These are phyloP conservation scores for Hippocampus zosterae DNA, from an alignment of 2,113 vertebrate genomes.

Conservation along the genomic window DNA sequence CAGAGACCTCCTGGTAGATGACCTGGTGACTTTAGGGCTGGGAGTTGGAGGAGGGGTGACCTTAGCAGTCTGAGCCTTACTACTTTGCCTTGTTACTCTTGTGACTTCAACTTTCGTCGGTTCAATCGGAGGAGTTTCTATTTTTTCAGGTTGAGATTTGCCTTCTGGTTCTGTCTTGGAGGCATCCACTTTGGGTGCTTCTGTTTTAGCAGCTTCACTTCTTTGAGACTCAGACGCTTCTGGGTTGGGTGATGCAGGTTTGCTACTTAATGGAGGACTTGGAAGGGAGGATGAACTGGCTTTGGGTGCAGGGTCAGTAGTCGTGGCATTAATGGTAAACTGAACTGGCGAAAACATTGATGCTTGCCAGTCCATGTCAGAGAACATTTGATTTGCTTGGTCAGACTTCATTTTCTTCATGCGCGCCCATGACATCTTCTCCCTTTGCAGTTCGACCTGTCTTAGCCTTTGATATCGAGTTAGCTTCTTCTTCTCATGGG, in stretches of 20 bases:
- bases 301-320: neutral
- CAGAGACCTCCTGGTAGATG: conserved; percentile 54
- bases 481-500: conserved; percentile 79
- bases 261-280: conserved; percentile 26
- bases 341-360: conserved; percentile 16
- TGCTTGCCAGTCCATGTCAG: conserved; percentile 46
- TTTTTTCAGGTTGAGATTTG: conserved; percentile 27
- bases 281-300: conserved; percentile 28
- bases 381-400: conserved; percentile 67
- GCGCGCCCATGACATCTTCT: conserved; percentile 90
- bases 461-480: conserved; percentile 72
- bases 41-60: conserved; percentile 30
- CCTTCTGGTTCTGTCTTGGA: conserved; percentile 9
- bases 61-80: conserved; percentile 40
- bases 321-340: conserved; percentile 12
- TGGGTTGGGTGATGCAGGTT: conserved; percentile 20
- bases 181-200: conserved; percentile 17
- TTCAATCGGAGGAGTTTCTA: conserved; percentile 31
- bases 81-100: conserved; percentile 48
- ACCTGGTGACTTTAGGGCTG: conserved; percentile 46
- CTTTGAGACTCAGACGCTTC: conserved; percentile 25
- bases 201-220: conserved; percentile 19
- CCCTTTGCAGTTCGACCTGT: conserved; percentile 74
- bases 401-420: conserved; percentile 82
- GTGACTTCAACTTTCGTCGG: conserved; percentile 19